These are phyloP conservation scores for Urocitellus parryii DNA, from an alignment of 2,113 vertebrate genomes.

Conservation along the genomic window DNA sequence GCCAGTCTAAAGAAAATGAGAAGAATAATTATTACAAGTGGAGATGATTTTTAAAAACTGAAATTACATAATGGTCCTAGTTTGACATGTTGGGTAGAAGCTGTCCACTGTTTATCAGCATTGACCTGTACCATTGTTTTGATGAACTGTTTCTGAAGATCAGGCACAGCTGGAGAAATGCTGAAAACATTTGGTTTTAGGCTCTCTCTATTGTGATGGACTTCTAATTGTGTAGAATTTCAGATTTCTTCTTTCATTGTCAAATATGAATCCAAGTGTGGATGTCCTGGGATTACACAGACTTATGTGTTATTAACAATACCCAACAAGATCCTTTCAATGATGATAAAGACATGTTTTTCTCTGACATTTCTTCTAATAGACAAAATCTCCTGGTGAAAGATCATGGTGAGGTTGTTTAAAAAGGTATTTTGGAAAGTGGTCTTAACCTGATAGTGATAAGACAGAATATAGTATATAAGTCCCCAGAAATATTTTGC, in stretches of 20 bases:
- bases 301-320: background rate
- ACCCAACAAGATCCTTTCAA: background rate
- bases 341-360: background rate
- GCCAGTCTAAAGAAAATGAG: background rate
- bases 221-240: background rate
- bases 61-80: background rate
- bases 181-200: background rate
- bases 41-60: background rate
- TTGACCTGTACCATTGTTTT: background rate
- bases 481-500: background rate
- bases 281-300: background rate
- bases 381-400: background rate
- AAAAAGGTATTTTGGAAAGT: background rate
- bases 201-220: background rate
- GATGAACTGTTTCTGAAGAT: background rate
- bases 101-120: too few species aligned
- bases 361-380: background rate
- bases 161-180: background rate
- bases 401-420: background rate
- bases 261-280: background rate
- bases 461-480: background rate
- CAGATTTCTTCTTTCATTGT: background rate
- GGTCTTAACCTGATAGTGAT: background rate
- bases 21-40: background rate
- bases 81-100: background rate